Conservation (phyloP, 2,113 vertebrate species). For the Podarcis raffonei region DNA sequence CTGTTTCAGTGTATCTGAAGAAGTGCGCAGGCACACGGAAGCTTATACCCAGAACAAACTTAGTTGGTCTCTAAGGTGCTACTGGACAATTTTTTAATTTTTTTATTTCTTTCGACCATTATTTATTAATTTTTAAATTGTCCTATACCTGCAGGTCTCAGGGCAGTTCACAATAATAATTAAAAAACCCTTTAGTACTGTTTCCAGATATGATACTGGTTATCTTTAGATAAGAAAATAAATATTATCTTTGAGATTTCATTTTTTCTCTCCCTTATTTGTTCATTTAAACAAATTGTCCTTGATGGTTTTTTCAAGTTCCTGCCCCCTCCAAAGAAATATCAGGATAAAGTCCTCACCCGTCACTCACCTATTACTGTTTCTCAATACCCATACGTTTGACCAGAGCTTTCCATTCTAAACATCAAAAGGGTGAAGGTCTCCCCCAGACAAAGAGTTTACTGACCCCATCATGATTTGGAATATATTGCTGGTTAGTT, state of each 20-base stretch:
- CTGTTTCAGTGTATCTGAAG: no score
- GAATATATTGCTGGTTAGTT: background rate
- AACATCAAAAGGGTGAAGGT: background rate
- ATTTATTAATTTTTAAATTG: no score
- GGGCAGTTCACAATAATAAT: no score
- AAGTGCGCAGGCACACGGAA: no score
- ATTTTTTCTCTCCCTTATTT: background rate
- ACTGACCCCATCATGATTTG: background rate
- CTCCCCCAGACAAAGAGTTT: background rate
- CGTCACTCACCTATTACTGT: background rate
- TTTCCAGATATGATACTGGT: conserved; percentile 36
- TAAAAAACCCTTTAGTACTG: background rate
- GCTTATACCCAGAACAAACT: no score
- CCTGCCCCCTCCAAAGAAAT: background rate
- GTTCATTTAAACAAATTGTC: fast-evolving
- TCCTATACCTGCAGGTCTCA: no score
- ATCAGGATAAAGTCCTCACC: background rate
- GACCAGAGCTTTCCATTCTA: background rate
- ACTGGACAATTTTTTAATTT: no score
- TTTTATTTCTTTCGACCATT: no score
- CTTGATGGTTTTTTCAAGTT: background rate
- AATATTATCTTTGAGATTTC: background rate
- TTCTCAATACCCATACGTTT: conserved; percentile 5
- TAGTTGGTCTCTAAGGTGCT: no score
- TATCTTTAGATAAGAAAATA: background rate